A percentile compares a stretch with the other conserved stretches of the same genome.
Conservation (phyloP, 2,888 invertebrate species). For the Ypsolopha sequella region DNA sequence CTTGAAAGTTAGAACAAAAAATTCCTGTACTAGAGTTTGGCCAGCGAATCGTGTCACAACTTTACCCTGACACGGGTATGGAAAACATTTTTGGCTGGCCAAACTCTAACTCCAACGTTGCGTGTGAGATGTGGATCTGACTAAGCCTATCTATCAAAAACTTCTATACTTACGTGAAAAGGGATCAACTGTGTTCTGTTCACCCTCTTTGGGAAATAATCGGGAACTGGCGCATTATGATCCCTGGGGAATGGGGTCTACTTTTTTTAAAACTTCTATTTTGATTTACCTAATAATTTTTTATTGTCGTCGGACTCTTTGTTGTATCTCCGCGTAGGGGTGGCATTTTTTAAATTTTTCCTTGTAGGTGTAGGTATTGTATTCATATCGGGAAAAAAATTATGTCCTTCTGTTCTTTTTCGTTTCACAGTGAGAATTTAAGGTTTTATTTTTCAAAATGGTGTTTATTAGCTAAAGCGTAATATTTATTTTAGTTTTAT, state of each 20-base stretch:
- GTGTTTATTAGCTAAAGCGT: no score
- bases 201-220: conserved; percentile 8
- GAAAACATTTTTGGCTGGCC: no score
- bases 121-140: neutral
- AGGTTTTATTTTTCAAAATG: no score
- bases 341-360: neutral
- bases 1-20: neutral
- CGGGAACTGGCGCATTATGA: conserved; percentile 12
- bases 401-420: no score
- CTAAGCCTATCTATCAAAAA: conserved; percentile 9
- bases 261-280: conserved; percentile 12
- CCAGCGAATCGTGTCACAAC: no score
- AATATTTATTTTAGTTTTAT: no score
- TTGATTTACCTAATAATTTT: conserved; percentile 10
- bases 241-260: conserved; percentile 12
- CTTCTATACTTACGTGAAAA: conserved; percentile 10
- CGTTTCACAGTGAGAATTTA: no score
- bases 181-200: conserved; percentile 8
- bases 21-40: neutral
- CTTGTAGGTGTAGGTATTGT: no score
- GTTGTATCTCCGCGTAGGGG: conserved; percentile 10
- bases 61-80: no score
- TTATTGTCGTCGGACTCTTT: conserved; percentile 12
- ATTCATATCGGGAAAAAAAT: no score
- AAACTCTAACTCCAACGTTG: neutral